Evolutionary conservation across 2,888 invertebrate genomes (phyloP).

Genomic region (Agonum fuliginosum): DNA sequence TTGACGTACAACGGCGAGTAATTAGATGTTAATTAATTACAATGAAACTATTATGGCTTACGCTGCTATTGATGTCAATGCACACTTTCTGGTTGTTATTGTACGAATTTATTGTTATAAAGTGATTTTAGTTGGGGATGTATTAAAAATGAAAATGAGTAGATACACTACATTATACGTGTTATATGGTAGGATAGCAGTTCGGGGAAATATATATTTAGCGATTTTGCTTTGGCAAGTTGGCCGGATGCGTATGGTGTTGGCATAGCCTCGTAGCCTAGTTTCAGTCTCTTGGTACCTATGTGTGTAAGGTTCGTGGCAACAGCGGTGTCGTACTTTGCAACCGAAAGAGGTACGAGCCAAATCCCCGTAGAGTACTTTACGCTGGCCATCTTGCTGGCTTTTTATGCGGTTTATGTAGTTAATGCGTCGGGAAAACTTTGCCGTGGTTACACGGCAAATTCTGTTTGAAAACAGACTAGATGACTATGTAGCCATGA

Average conservation of each 20-base stretch:
- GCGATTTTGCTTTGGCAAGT: slow-evolving; percentile 32
- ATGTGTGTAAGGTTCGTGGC: neutral
- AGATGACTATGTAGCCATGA: slow-evolving; percentile 41
- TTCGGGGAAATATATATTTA: slow-evolving; percentile 13
- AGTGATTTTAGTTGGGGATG: neutral
- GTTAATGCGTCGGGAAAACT: slow-evolving; percentile 54
- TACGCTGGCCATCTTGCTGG: slow-evolving; percentile 57
- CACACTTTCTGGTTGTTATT: neutral
- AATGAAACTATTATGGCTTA: slow-evolving; percentile 27
- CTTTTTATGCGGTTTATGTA: slow-evolving; percentile 57
- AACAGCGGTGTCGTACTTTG: neutral
- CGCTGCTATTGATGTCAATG: neutral
- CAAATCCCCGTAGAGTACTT: slow-evolving; percentile 55
- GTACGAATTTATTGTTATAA: neutral
- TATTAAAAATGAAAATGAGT: neutral
- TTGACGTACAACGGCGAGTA: neutral
- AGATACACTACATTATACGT: neutral
- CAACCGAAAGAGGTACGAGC: slow-evolving; percentile 25
- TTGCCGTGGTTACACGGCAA: slow-evolving; percentile 49
- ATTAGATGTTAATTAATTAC: slow-evolving; percentile 46
- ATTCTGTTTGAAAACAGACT: slow-evolving; percentile 51
- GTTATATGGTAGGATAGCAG: neutral
- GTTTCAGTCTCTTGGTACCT: neutral
- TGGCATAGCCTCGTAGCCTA: neutral
- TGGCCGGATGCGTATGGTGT: neutral